Evolutionary conservation across 2,888 invertebrate species (phyloP), one percentile per base, ranked within the genome.

Genomic region (Rhagonycha lutea): DNA sequence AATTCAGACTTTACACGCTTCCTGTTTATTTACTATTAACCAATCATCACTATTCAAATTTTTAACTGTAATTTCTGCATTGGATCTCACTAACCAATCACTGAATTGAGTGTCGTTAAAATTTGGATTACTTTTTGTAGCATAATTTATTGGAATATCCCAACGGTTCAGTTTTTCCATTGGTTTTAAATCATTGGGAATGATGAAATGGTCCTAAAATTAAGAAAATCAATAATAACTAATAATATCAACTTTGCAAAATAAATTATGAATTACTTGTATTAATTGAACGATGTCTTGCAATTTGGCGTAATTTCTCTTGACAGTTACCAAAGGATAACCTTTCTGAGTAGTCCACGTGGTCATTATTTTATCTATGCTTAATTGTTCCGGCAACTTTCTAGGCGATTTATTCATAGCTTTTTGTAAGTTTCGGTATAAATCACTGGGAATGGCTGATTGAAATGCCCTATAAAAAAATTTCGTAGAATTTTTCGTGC

Each of bases 291-390:
- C 67, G 24, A 18, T 18, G 18, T 18, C 1, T 18, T 2, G 18
- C 1, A 2, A 18, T 18, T 18, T 1, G 1, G 1, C 2, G 18
- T 18, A 18, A 18, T 18, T 18, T 18, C 18, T 18, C 2, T 18
- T 18, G 18, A 18, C 18, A 2, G 18, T 18, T 18, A 18, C 18
- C 18, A 18, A 18, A 18, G 18, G 18, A 18, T 18, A 18, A 18
- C 86, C 86, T 76, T 84, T 85, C 79, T 88, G 88, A 47, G 86
- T 82, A 0, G 87, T 89, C 89, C 88, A 18, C 2, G 18, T 18
- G 18, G 1, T 18, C 18, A 18, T 18, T 18, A 18, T 18, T 18
- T 18, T 18, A 2, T 18, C 18, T 18, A 18, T 18, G 18, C 1
- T 18, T 18, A 18, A 18, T 18, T 18, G 1, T 18, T 18, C 2